Percentiles rank a stretch among this genome's conserved stretches.
phyloP scores from a whole-genome alignment of 2,797 vertebrate genomes.

The Tokudaia muenninki region DNA sequence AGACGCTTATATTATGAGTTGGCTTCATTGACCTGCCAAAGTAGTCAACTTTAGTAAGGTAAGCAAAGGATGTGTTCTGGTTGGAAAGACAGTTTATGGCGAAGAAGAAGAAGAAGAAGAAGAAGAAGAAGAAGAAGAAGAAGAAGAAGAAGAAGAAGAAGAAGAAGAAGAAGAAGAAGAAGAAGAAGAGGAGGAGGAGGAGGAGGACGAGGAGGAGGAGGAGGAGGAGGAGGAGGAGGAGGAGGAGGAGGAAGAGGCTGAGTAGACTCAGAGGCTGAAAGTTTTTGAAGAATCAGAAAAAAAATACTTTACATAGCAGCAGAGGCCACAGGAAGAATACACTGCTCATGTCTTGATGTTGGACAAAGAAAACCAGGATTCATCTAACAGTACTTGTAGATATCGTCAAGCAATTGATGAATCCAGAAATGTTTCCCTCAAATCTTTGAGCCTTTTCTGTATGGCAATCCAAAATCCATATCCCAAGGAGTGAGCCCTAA shows the following conservation, averaged over 20 bases:
- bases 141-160: no score
- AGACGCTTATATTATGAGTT: not conserved
- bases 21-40: not conserved
- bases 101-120: no score
- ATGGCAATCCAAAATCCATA: not conserved
- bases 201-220: no score
- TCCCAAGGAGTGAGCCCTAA: not conserved
- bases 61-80: not conserved
- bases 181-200: no score
- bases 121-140: no score
- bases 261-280: not conserved
- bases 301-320: not conserved
- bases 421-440: not conserved
- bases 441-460: not conserved
- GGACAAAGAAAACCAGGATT: not conserved
- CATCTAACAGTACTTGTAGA: accelerated
- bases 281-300: not conserved
- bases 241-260: no score
- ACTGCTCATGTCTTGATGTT: not conserved
- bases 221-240: no score
- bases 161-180: no score
- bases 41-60: not conserved
- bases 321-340: not conserved
- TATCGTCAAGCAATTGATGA: accelerated
- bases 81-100: not conserved